A percentile compares a stretch with the other conserved stretches of the same genome.
These are phyloP conservation scores for Ferrisia virgata DNA, from an alignment of 2,888 invertebrate genomes.

Conservation along the genomic window DNA sequence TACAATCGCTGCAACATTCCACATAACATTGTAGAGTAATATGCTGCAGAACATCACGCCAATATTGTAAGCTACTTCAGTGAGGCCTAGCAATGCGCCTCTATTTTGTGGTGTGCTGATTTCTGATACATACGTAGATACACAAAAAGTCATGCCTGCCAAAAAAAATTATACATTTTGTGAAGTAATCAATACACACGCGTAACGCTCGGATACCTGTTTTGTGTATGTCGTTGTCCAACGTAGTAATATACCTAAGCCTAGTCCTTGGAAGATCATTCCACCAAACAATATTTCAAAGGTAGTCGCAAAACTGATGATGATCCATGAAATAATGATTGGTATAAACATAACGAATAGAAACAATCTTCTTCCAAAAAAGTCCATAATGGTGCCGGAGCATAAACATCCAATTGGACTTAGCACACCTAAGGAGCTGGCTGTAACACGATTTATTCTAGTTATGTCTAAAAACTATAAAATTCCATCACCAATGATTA, in stretches of 20 bases:
- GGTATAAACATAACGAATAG: neutral
- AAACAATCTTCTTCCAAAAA: slow-evolving; percentile 9
- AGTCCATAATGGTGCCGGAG: neutral
- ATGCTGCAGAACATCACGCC: slow-evolving; percentile 34
- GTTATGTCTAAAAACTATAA: no score
- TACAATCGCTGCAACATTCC: slow-evolving; percentile 15
- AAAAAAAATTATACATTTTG: neutral
- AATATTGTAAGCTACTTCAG: neutral
- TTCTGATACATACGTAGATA: slow-evolving; percentile 44
- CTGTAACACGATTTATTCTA: neutral
- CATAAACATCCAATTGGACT: slow-evolving; percentile 2
- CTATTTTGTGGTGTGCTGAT: slow-evolving; percentile 29
- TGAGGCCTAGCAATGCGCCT: neutral
- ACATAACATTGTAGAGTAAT: neutral
- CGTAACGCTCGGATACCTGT: no score
- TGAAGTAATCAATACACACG: no score
- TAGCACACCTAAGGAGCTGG: neutral
- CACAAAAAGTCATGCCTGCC: slow-evolving; percentile 27
- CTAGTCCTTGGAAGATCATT: neutral
- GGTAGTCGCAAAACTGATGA: neutral
- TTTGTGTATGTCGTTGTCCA: no score
- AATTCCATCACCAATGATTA: no score
- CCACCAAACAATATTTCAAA: neutral
- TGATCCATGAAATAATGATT: neutral
- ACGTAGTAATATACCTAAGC: neutral